Evolutionary conservation across 2,113 vertebrate genomes (phyloP), one percentile per base, ranked within the genome.

Genomic region (Muntiacus muntjak): DNA sequence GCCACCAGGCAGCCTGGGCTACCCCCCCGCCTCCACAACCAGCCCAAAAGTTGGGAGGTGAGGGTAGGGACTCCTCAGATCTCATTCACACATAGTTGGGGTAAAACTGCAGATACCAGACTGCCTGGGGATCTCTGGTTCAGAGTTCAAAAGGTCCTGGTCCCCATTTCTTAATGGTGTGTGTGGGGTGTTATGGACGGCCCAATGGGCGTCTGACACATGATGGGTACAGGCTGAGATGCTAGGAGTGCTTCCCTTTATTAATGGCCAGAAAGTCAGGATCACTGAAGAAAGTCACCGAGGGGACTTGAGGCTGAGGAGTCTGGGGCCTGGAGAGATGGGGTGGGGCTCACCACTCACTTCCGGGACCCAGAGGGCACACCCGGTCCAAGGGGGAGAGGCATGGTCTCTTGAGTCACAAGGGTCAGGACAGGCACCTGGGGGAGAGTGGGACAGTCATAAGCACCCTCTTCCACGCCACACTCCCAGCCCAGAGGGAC

Each of bases 351-450:
- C 93, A 91, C 54, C 95, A 83, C 87, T 54, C 89, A 87, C 89
- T 96, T 97, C 97, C 11, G 25, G 96, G 74, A 89, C 93, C 83
- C 89, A 89, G 50, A 89, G 96, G 79, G 62, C 74, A 96, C 91
- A 87, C 84, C 93, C 95, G 95, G 95, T 97, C 97, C 97, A 95
- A 87, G 83, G 92, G 91, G 97, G 64, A 97, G 95, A 98, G 93
- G 93, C 94, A 90, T 82, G 91, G 91, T 97, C 97, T 98, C 94
- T 95, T 1, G 43, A 96, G 84, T 97, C 97, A 98, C 97, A 96
- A 58, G 96, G 97, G 96, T 97, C 87, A 82, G 95, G 50, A 97
- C 97, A 97, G 98, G 98, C 98, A 97, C 97, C 98, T 98, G 93
- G 60, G 71, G 91, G 30, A 25, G 26, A 16, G 33, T 1, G 52